Evolutionary conservation across 2,797 vertebrate species (phyloP).

Genomic region (Chanos chanos): DNA sequence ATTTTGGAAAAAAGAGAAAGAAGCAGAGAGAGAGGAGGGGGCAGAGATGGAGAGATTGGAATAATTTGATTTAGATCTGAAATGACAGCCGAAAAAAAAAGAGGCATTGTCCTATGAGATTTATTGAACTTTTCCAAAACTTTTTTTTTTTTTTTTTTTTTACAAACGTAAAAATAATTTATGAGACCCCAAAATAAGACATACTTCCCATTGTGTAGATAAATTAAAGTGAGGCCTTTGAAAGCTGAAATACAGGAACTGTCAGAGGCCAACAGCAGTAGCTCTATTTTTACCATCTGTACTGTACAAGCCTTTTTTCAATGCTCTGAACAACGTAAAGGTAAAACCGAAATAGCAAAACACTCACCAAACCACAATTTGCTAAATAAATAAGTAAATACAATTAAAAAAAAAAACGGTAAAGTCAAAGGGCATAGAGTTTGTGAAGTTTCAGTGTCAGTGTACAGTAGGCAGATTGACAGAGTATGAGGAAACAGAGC

Average conservation of each 20-base stretch:
- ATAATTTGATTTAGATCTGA: constrained; percentile 51
- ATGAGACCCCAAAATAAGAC: constrained; percentile 41
- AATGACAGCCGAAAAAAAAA: constrained; percentile 32
- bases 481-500: neutral
- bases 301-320: neutral
- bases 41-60: constrained; percentile 29
- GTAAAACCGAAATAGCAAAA: no score
- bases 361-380: no score
- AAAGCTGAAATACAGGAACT: constrained; percentile 44
- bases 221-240: constrained; percentile 35
- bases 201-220: constrained; percentile 34
- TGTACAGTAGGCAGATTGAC: neutral
- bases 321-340: neutral
- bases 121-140: constrained; percentile 42
- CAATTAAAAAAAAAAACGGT: no score
- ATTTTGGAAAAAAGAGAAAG: constrained; percentile 34
- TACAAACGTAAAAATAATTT: constrained; percentile 49
- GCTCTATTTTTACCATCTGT: constrained; percentile 14
- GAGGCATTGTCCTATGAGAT: constrained; percentile 42
- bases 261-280: constrained; percentile 10
- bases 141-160: no score
- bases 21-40: constrained; percentile 38
- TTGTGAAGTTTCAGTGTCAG: no score
- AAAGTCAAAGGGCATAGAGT: no score
- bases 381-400: no score